Conservation (phyloP, 2,797 vertebrate genomes). For the Argya squamiceps region DNA sequence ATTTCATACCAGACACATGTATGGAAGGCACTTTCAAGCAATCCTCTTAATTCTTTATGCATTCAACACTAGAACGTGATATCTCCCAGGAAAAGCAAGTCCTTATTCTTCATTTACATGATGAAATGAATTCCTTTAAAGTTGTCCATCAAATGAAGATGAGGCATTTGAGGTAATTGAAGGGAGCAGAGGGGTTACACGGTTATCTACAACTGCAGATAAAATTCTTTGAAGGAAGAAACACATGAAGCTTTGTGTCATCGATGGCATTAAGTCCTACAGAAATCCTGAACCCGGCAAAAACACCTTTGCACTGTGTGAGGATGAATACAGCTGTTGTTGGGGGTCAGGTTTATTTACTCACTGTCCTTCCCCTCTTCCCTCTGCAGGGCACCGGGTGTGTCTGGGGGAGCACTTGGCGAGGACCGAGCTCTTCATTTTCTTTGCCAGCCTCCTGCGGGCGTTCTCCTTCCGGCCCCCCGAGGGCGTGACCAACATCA, state of each 20-base stretch:
- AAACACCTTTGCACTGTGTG: neutral
- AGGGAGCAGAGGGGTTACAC: neutral
- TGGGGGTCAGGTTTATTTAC: neutral
- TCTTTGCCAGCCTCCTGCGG: slow-evolving; percentile 59
- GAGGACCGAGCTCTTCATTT: slow-evolving; percentile 59
- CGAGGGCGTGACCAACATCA: neutral
- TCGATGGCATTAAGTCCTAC: neutral
- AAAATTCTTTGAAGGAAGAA: neutral
- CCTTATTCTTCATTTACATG: slow-evolving; percentile 2
- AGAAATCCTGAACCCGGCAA: neutral
- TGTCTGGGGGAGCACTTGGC: slow-evolving; percentile 69
- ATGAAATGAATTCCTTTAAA: neutral
- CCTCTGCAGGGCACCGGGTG: slow-evolving; percentile 54
- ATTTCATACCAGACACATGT: neutral
- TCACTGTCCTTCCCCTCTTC: neutral
- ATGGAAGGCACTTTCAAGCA: neutral
- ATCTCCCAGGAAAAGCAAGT: neutral
- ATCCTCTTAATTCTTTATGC: neutral
- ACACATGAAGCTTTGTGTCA: neutral
- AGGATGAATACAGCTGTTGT: neutral
- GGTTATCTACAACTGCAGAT: neutral
- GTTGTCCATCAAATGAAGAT: neutral
- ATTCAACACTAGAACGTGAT: neutral
- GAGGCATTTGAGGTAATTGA: neutral
- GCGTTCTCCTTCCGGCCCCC: slow-evolving; percentile 41